A percentile compares a stretch with the other conserved stretches of the same genome.
Evolutionary conservation across 1,140 invertebrate species (phyloP).

Genomic region (Anadara kagoshimensis): DNA sequence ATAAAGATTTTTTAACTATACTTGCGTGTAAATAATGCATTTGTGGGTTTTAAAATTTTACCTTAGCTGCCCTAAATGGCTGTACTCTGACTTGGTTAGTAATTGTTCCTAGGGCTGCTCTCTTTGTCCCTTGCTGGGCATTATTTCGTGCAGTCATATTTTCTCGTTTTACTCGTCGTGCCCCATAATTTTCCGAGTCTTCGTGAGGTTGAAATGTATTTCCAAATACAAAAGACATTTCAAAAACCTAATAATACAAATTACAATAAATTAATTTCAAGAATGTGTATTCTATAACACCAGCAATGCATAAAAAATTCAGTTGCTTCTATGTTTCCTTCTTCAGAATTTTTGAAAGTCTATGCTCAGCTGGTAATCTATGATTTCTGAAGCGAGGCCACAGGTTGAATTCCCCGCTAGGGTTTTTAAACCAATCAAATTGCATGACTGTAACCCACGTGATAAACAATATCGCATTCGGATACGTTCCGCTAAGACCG

Average conservation of each 20-base stretch:
- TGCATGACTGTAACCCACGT: too few species aligned
- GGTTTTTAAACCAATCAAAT: too few species aligned
- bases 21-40: neutral
- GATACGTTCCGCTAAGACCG: too few species aligned
- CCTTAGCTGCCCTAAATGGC: conserved; percentile 67
- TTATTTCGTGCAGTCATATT: conserved; percentile 31
- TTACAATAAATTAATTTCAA: too few species aligned
- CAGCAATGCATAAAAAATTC: too few species aligned
- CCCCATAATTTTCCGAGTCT: conserved; percentile 43
- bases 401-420: too few species aligned
- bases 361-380: too few species aligned
- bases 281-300: too few species aligned
- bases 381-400: too few species aligned
- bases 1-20: neutral
- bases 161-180: conserved; percentile 40
- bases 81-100: conserved; percentile 66
- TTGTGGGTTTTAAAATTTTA: conserved; percentile 6
- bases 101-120: conserved; percentile 63
- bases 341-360: too few species aligned
- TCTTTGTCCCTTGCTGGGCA: conserved; percentile 47
- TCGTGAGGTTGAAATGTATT: conserved; percentile 39
- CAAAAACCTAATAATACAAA: neutral
- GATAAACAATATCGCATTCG: too few species aligned
- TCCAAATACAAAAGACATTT: conserved; percentile 40
- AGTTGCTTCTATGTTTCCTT: too few species aligned